Base-by-base conservation (phyloP, 2,888 invertebrate genomes). In the Arctia plantaginis region DNA sequence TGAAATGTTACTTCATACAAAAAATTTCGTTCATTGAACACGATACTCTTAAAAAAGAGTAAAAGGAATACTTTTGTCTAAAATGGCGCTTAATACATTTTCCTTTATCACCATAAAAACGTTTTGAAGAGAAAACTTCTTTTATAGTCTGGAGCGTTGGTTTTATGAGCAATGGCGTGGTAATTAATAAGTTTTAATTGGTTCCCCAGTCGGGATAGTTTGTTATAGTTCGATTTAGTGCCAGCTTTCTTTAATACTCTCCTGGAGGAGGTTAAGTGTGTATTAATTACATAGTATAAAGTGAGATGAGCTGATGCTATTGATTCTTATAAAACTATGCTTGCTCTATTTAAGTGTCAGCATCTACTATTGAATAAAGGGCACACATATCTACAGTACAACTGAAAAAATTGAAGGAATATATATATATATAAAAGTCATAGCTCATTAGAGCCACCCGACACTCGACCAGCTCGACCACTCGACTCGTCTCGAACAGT, bases 101-200 rank as follows among this genome's bases (percentile, higher is more conserved):
- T 64, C 7, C 44, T 8, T 64, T 65, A 30, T 33, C 23, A 27
- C 64, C 47, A 64, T 71, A 44, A 41, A 70, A 90, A 89, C 88
- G 89, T 89, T 91, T 92, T 93, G 88, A 92, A 90, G 90, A 90
- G 89, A 90, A 90, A 93, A 93, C 89, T 93, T 92, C 80, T 90
- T 93, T 94, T 91, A 92, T 88, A 88, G 82, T 86, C 77, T 55
- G 79, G 76, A 79, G 91, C 89, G 90, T 79, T 80, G 86, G 85
- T 86, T 93, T 94, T 92, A 93, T 90, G 91, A 90, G 82, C 88
- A 90, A 89, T 90, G 91, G 88, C 84, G 82, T 74, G 81, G 92
- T 91, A 89, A 93, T 93, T 93, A 94, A 92, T 93, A 92, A 92
- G 91, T 93, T 94, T 94, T 94, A 92, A 94, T 93, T 93, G 90